Evolutionary conservation across 1,140 invertebrate genomes (phyloP).

Genomic region (Aricia agestis): DNA sequence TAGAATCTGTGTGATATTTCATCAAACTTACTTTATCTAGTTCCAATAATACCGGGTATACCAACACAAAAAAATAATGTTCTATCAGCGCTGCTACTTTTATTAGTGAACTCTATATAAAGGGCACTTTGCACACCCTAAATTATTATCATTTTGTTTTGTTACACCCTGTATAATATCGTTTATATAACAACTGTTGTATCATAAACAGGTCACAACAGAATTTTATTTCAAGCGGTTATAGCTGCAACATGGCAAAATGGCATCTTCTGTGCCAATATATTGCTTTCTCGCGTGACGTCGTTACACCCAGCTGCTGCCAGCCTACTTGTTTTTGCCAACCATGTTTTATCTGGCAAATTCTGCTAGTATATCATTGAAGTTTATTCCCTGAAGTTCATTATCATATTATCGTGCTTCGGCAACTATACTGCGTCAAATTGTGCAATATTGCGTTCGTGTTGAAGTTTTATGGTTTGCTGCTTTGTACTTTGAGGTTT

Average conservation of each 20-base stretch:
- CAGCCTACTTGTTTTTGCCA: slow-evolving; percentile 59
- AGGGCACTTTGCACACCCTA: too few relatives aligned
- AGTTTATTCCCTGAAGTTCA: slow-evolving; percentile 19
- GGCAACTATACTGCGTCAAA: slow-evolving; percentile 18
- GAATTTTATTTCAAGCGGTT: slow-evolving; percentile 1
- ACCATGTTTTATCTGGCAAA: slow-evolving; percentile 49
- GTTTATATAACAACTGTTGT: not conserved
- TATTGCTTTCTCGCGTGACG: slow-evolving; percentile 69
- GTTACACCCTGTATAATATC: too few relatives aligned
- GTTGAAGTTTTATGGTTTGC: not conserved
- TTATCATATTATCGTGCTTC: slow-evolving; percentile 21
- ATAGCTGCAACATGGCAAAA: slow-evolving; percentile 34
- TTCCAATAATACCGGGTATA: too few relatives aligned
- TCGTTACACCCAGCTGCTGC: slow-evolving; percentile 64
- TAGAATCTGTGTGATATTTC: too few relatives aligned
- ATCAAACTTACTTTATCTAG: too few relatives aligned
- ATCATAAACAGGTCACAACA: not conserved
- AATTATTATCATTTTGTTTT: too few relatives aligned
- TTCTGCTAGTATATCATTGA: slow-evolving; percentile 50
- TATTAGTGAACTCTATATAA: too few relatives aligned
- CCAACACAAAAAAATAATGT: too few relatives aligned
- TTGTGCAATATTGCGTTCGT: slow-evolving; percentile 16
- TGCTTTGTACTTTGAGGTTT: not conserved
- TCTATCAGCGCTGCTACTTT: too few relatives aligned
- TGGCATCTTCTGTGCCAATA: slow-evolving; percentile 61